phyloP scores from a whole-genome alignment of 2,113 vertebrate species.

The sheep (Ovis aries) region ARS-UI_Ramb_v3.0 NC_056076.1:31795501-31796000 shows the following conservation, averaged over 20 bases:
- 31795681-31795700: background rate
- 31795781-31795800: background rate
- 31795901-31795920: background rate
- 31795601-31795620: background rate
- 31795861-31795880: background rate
- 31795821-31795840: background rate
- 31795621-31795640: background rate
- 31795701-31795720: background rate
- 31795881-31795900: background rate
- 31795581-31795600: background rate
- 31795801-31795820: background rate
- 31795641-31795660: background rate
- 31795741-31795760: background rate
- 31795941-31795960: background rate
- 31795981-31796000: background rate
- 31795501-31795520: background rate
- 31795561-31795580: background rate
- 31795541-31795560: slow-evolving; percentile 3
- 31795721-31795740: background rate
- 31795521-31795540: background rate
- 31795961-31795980: background rate
- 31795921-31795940: background rate
- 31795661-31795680: background rate
- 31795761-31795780: background rate
- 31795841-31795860: background rate